Base-by-base conservation (phyloP, 30 jellyfish, hydroid and myxozoan genomes). In the Hydractinia symbiolongicarpus region DNA sequence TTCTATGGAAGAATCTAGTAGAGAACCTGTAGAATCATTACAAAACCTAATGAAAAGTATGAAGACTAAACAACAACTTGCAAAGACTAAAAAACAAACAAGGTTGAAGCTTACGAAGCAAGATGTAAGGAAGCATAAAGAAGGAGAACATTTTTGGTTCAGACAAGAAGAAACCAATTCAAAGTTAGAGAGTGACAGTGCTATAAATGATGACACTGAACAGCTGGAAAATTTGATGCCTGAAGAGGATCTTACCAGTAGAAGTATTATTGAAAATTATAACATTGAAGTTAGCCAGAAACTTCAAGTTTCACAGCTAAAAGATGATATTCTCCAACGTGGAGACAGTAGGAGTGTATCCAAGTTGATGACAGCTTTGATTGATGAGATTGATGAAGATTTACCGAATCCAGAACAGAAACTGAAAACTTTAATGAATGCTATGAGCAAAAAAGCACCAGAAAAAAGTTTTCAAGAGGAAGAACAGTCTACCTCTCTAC, bases 131-230 rank as follows among this genome's bases (percentile, higher is more conserved):
- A 44, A 64, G 40, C 74, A 64, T 64, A 64, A 64, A 64, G 74
- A 44, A 77, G 85, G 85, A 15, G 56, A 77, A 77, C 54, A 77
- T 49, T 77, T 77, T 60, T 77, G 85, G 85, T 77, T 77, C 66
- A 53, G 60, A 44, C 55, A 9, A 19, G 53, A 72, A 72, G 61
- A 72, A 14, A 0, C 17, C 54, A 72, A 72, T 1, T 16, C 4
- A 0, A 19, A 57, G 8, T 55, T 77, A 13, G 49, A 19, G 50
- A 77, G 5, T 17, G 30, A 16, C n/a, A 5, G 1, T 9, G 56
- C n/a, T 77, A 77, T 49, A 55, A 55, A 44, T 10, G 60, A 77
- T 77, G 77, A 21, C 5, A 44, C 85, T 5, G 74, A 15, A 17
- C 40, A 64, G 40, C 74, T 13, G 17, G 74, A 64, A 8, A 30